These are phyloP conservation scores for Aspidapion aeneum DNA, from an alignment of 2,888 invertebrate genomes.

Conservation along the genomic window DNA sequence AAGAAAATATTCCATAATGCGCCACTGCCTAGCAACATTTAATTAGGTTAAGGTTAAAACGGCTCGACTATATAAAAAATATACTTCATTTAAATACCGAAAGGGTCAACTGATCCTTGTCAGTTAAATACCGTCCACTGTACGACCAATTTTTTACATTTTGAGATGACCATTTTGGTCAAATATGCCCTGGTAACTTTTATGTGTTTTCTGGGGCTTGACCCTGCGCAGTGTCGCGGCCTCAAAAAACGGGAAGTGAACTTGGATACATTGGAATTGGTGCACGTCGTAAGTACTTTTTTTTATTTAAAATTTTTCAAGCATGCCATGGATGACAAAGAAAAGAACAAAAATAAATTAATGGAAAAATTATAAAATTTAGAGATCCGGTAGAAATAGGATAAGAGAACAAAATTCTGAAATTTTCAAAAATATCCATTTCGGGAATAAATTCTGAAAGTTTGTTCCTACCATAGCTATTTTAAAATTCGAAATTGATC, in stretches of 20 bases:
- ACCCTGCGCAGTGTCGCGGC: not conserved
- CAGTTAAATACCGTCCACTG: not conserved
- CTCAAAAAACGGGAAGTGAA: constrained; percentile 10
- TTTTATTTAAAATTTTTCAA: not conserved
- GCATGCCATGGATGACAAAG: not conserved
- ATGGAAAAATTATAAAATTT: not conserved
- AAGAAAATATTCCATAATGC: too few species aligned
- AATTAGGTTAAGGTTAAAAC: too few species aligned
- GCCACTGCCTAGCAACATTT: too few species aligned
- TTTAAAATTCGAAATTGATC: too few species aligned
- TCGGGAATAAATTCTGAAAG: too few species aligned
- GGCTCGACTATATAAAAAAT: too few species aligned
- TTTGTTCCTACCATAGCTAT: too few species aligned
- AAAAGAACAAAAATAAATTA: not conserved
- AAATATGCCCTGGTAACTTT: constrained; percentile 12
- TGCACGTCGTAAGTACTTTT: constrained; percentile 31
- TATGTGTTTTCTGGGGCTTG: not conserved
- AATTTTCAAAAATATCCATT: too few species aligned
- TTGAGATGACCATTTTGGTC: constrained; percentile 10
- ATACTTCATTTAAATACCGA: not conserved
- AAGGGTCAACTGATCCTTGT: not conserved
- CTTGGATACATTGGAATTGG: constrained; percentile 28
- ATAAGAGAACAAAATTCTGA: too few species aligned
- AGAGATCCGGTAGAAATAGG: not conserved
- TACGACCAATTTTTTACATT: not conserved